Percentiles rank a stretch among this genome's conserved stretches.
These are phyloP conservation scores for Neogobius melanostomus DNA, from an alignment of 2,113 vertebrate species.

Conservation along the genomic window DNA sequence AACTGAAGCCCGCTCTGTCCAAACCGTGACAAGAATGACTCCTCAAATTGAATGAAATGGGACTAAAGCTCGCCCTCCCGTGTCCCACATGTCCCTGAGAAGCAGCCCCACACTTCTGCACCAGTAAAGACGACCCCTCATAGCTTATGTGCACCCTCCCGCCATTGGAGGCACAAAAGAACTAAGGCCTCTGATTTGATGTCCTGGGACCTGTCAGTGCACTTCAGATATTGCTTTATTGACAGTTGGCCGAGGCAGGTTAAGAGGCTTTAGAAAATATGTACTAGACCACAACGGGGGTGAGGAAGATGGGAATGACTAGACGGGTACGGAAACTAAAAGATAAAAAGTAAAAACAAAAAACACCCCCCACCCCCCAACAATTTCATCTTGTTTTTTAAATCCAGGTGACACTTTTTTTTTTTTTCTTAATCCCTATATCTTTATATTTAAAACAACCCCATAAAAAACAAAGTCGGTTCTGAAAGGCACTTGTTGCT, in stretches of 20 bases:
- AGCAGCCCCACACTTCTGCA: conserved; percentile 34
- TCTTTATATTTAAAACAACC: conserved; percentile 29
- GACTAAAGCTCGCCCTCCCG: conserved; percentile 33
- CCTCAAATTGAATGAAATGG: conserved; percentile 2
- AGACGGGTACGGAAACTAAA: conserved; percentile 17
- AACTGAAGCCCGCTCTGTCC: neutral
- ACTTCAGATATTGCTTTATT: conserved; percentile 44
- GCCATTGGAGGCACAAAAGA: conserved; percentile 30
- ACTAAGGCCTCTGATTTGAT: conserved; percentile 32
- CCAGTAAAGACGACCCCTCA: conserved; percentile 1
- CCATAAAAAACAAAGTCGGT: conserved; percentile 37
- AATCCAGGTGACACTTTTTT: neutral
- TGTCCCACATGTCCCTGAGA: conserved; percentile 60
- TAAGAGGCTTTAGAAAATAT: neutral
- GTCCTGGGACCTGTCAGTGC: conserved; percentile 34
- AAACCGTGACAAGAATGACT: neutral
- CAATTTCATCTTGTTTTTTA: neutral
- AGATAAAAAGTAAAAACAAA: conserved; percentile 2
- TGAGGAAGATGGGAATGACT: conserved; percentile 49
- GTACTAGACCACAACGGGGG: neutral
- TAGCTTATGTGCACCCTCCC: conserved; percentile 25
- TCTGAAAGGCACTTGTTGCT: conserved; percentile 66
- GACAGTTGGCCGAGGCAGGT: neutral
- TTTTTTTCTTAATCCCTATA: neutral
- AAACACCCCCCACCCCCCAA: conserved; percentile 9